Conservation (phyloP, 2,797 vertebrate species). For the Meda fulgida region DNA sequence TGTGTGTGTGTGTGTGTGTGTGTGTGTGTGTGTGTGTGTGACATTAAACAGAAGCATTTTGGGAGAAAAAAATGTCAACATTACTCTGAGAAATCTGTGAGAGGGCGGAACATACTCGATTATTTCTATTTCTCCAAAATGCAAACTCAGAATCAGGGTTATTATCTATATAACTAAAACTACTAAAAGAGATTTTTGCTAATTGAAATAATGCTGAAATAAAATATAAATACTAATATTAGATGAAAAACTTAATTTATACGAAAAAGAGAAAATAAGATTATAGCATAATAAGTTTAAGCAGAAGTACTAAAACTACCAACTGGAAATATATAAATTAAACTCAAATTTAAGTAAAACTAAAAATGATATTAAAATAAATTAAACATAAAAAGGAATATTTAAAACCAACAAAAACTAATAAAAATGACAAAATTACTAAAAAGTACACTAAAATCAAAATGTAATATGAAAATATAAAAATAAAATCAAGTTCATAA, state of each 20-base stretch:
- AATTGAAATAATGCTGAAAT: not conserved
- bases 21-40: no score
- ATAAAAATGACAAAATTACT: not conserved
- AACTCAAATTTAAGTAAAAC: not conserved
- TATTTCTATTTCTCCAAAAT: not conserved
- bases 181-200: not conserved
- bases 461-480: not conserved
- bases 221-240: not conserved
- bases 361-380: not conserved
- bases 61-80: not conserved
- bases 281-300: no score
- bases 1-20: no score
- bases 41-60: no score
- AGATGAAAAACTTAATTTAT: not conserved
- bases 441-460: not conserved
- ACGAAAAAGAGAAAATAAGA: not conserved
- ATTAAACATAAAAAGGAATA: not conserved
- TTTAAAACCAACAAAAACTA: not conserved
- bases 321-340: not conserved
- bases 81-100: not conserved
- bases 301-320: not conserved
- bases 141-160: not conserved
- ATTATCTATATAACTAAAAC: not conserved
- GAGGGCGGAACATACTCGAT: not conserved
- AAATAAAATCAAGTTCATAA: not conserved